phyloP scores from a whole-genome alignment of 2,888 invertebrate species.

The Gastrophysa polygoni region DNA sequence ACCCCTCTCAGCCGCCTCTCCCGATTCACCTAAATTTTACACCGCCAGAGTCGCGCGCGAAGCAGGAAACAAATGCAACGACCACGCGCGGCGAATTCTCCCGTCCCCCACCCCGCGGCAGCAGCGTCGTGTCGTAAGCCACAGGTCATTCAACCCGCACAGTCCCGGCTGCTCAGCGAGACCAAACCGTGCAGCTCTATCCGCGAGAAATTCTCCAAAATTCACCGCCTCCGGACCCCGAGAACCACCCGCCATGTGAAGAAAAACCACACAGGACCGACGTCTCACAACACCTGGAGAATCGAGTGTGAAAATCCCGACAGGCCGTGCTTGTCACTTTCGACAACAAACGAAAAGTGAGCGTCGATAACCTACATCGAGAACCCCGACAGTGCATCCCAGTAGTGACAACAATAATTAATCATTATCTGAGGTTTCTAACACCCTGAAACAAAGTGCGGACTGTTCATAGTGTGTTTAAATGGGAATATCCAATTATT shows the following conservation, averaged over 20 bases:
- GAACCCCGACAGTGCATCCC: no score
- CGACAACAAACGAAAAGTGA: conserved; percentile 28
- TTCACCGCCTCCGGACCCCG: conserved; percentile 46
- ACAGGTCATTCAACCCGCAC: conserved; percentile 59
- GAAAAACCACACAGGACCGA: not conserved
- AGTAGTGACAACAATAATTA: no score
- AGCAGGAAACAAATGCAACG: conserved; percentile 57
- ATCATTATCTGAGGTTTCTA: not conserved
- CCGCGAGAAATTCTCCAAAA: no score
- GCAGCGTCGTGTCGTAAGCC: conserved; percentile 50
- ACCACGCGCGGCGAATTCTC: conserved; percentile 56
- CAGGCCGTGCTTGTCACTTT: conserved; percentile 9
- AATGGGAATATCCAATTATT: conserved; percentile 23
- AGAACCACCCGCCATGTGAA: not conserved
- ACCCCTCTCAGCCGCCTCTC: not conserved
- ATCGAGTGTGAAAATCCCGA: conserved; percentile 8
- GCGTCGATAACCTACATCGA: conserved; percentile 32
- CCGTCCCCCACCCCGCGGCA: conserved; percentile 43
- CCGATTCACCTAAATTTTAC: not conserved
- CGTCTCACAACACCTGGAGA: not conserved
- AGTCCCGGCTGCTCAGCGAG: conserved; percentile 54
- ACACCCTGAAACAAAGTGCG: not conserved
- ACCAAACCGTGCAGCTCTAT: conserved; percentile 31
- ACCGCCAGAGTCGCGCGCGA: conserved; percentile 42
- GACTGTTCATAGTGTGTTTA: conserved; percentile 14